A percentile compares a stretch with the other conserved stretches of the same genome.
phyloP scores from a whole-genome alignment of 2,888 invertebrate genomes.

The Limnephilus marmoratus region DNA sequence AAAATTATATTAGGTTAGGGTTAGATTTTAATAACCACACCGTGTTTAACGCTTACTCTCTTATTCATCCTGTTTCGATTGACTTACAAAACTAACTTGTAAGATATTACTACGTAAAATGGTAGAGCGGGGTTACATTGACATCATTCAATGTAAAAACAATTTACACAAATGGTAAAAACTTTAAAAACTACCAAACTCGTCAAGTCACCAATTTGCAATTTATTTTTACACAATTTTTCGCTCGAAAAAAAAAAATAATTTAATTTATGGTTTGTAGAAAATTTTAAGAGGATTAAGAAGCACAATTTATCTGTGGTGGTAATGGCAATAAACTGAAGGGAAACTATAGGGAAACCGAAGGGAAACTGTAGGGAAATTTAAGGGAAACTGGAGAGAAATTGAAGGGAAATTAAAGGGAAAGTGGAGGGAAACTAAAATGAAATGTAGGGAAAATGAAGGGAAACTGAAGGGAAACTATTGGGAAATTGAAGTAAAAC shows the following conservation, averaged over 20 bases:
- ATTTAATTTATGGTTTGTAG: too few relatives aligned
- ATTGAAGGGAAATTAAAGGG: too few relatives aligned
- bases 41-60: not conserved
- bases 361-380: not conserved
- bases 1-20: not conserved
- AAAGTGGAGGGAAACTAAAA: too few relatives aligned
- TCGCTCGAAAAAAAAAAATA: not conserved
- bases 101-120: not conserved
- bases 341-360: not conserved
- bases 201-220: not conserved
- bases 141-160: constrained; percentile 2
- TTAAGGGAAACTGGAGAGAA: too few relatives aligned
- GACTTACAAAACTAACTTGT: not conserved
- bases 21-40: not conserved
- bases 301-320: not conserved
- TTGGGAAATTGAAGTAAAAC: not conserved
- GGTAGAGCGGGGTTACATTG: not conserved
- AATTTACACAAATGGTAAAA: constrained; percentile 2
- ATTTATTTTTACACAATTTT: not conserved
- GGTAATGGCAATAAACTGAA: not conserved
- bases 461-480: not conserved
- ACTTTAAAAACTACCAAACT: not conserved
- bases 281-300: too few relatives aligned
- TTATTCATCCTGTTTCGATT: not conserved
- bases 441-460: not conserved